Conservation (phyloP, 1,140 invertebrate genomes). For the Phortica variegata region DNA sequence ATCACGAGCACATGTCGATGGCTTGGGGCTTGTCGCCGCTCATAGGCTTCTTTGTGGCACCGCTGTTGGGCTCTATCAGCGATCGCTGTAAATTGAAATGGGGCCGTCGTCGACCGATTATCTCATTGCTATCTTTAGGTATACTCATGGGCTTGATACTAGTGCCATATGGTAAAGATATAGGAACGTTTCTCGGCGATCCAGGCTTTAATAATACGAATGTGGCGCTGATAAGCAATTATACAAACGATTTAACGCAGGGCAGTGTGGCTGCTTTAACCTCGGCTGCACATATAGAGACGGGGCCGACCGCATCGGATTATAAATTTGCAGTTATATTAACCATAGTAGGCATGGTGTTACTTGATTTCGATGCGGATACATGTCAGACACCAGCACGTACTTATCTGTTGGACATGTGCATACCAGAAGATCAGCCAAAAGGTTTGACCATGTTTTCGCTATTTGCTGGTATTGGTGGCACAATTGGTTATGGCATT, state of each 20-base stretch:
- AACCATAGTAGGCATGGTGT: slow-evolving; percentile 78
- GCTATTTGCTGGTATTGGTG: slow-evolving; percentile 81
- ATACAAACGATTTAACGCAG: slow-evolving; percentile 1
- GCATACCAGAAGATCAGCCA: slow-evolving; percentile 76
- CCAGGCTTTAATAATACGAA: slow-evolving; percentile 25
- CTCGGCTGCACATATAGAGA: not conserved
- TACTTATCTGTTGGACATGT: slow-evolving; percentile 81
- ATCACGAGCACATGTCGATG: slow-evolving; percentile 72
- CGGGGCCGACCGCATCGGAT: slow-evolving; percentile 18
- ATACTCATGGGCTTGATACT: slow-evolving; percentile 69
- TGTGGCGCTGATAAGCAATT: slow-evolving; percentile 4
- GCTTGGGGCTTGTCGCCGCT: slow-evolving; percentile 80
- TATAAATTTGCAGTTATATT: slow-evolving; percentile 66
- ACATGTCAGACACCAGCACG: slow-evolving; percentile 80
- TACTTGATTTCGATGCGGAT: slow-evolving; percentile 83
- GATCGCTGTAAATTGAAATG: slow-evolving; percentile 70
- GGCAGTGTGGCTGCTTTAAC: slow-evolving; percentile 31
- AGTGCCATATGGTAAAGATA: slow-evolving; percentile 73
- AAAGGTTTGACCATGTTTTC: slow-evolving; percentile 79
- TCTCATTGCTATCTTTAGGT: slow-evolving; percentile 72
- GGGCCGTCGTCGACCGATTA: slow-evolving; percentile 77
- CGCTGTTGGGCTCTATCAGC: slow-evolving; percentile 77
- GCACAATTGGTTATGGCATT: slow-evolving; percentile 76
- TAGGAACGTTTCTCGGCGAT: slow-evolving; percentile 72
- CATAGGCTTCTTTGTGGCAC: slow-evolving; percentile 78